Conservation (phyloP, 2,113 vertebrate genomes). For the Clinocottus analis region DNA sequence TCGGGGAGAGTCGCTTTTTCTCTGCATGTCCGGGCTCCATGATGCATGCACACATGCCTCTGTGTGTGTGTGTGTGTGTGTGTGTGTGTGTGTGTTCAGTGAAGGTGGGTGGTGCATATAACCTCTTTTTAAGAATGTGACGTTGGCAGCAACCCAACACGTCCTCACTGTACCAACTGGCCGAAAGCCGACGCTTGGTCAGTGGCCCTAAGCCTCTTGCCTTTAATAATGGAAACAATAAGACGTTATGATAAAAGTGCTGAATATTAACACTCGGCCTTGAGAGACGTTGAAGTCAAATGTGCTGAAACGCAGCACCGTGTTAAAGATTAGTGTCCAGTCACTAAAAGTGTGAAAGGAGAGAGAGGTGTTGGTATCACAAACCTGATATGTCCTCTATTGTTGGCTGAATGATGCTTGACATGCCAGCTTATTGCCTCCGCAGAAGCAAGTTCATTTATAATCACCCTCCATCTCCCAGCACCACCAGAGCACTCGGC, state of each 20-base stretch:
- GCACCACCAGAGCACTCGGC: conserved; percentile 23
- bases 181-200: neutral
- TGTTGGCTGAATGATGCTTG: conserved; percentile 75
- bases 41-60: conserved; percentile 54
- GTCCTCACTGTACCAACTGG: neutral
- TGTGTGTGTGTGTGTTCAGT: neutral
- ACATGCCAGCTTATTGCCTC: conserved; percentile 77
- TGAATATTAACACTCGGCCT: neutral
- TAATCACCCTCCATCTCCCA: conserved; percentile 61
- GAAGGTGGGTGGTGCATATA: conserved; percentile 33
- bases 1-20: conserved; percentile 68
- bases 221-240: neutral
- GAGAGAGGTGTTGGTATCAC: conserved; percentile 39
- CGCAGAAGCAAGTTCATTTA: conserved; percentile 75
- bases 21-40: conserved; percentile 65
- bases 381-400: conserved; percentile 60
- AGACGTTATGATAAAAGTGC: too few species aligned
- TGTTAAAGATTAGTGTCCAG: neutral
- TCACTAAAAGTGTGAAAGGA: conserved; percentile 1
- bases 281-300: neutral
- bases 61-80: conserved; percentile 15
- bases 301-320: neutral
- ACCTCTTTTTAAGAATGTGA: conserved; percentile 2
- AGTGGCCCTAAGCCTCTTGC: neutral
- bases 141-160: neutral